phyloP scores from a whole-genome alignment of 1,140 invertebrate genomes.

The Phocides pigmalion region DNA sequence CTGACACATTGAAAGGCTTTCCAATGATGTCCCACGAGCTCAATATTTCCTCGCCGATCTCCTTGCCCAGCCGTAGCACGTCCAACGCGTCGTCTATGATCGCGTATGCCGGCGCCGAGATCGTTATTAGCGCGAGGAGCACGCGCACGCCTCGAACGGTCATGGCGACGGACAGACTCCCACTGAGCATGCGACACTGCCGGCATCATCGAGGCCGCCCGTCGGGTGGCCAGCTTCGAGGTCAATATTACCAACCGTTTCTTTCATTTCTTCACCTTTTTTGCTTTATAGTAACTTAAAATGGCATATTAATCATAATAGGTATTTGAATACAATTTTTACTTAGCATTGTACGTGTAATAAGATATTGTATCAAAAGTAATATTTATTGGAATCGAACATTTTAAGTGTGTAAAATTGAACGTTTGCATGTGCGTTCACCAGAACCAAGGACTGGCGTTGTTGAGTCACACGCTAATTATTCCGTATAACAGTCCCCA shows the following conservation, averaged over 20 bases:
- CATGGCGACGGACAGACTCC: constrained; percentile 64
- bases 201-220: constrained; percentile 39
- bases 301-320: no score
- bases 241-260: constrained; percentile 31
- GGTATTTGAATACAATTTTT: background rate
- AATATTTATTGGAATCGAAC: background rate
- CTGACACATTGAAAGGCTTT: constrained; percentile 78
- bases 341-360: background rate
- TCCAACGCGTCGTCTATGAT: constrained; percentile 85
- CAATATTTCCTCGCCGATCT: constrained; percentile 84
- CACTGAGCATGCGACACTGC: no score
- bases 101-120: constrained; percentile 52
- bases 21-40: constrained; percentile 86
- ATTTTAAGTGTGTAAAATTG: background rate
- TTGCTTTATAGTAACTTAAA: background rate
- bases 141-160: constrained; percentile 51
- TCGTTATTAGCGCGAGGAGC: constrained; percentile 48
- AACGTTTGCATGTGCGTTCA: background rate
- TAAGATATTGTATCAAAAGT: background rate
- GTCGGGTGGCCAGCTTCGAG: constrained; percentile 53
- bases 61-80: constrained; percentile 85
- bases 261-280: background rate
- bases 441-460: constrained; percentile 5
- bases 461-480: constrained; percentile 26
- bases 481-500: constrained; percentile 9